A percentile compares a stretch with the other conserved stretches of the same genome.
Evolutionary conservation across 2,113 vertebrate species (phyloP).

Genomic region (Cygnus atratus): DNA sequence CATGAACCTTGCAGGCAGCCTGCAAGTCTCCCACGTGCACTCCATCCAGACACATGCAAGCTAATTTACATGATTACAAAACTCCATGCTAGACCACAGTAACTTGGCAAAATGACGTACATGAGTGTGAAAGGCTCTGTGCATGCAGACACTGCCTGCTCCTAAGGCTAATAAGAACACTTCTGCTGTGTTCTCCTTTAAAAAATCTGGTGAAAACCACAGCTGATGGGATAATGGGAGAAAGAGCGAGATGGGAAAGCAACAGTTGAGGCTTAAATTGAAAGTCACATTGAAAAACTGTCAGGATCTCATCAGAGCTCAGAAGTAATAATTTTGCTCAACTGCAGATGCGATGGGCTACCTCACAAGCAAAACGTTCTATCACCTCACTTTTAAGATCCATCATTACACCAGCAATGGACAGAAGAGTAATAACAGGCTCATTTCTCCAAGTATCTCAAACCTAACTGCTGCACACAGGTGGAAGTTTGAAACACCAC

Average conservation of each 20-base stretch:
- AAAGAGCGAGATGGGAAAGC: background rate
- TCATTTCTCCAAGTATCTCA: background rate
- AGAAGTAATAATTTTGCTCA: background rate
- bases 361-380: background rate
- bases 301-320: background rate
- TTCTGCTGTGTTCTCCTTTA: background rate
- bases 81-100: background rate
- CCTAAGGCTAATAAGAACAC: background rate
- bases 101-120: background rate
- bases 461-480: background rate
- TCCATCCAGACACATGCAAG: background rate
- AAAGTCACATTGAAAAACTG: background rate
- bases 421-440: background rate
- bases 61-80: background rate
- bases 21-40: fast-evolving
- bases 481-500: background rate
- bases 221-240: background rate
- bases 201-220: no score
- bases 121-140: fast-evolving
- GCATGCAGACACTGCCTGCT: background rate
- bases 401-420: background rate
- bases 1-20: background rate
- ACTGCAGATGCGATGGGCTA: background rate
- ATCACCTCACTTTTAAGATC: background rate
- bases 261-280: background rate